Evolutionary conservation across 2,888 invertebrate species (phyloP).

Genomic region (Phortica okadai): DNA sequence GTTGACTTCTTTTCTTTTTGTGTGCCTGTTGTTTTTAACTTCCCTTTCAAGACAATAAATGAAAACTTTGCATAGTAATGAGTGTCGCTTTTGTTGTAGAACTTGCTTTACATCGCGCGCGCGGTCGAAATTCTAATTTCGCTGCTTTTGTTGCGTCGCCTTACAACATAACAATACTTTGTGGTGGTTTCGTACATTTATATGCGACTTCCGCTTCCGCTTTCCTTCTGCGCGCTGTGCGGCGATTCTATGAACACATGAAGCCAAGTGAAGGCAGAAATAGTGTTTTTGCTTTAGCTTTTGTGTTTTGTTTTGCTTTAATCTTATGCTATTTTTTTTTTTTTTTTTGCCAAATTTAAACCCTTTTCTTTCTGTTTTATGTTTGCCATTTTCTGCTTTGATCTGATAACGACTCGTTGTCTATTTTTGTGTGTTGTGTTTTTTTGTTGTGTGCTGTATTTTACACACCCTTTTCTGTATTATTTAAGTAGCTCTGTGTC

Average conservation of each 20-base stretch:
- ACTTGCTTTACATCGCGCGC: neutral
- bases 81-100: slow-evolving; percentile 40
- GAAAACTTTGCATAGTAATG: slow-evolving; percentile 68
- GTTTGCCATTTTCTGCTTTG: neutral
- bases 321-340: neutral
- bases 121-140: neutral
- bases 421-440: neutral
- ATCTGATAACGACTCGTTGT: neutral
- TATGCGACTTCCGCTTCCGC: slow-evolving; percentile 25
- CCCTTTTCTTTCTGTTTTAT: neutral
- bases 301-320: neutral
- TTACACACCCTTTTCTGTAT: neutral
- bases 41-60: slow-evolving; percentile 53
- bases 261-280: neutral
- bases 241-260: neutral
- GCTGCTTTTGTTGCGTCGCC: neutral
- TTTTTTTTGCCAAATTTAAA: neutral
- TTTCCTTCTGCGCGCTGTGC: neutral
- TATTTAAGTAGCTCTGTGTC: neutral
- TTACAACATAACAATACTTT: slow-evolving; percentile 2
- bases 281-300: neutral
- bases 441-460: neutral
- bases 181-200: slow-evolving; percentile 4
- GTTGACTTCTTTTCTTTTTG: slow-evolving; percentile 4
- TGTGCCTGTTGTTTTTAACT: slow-evolving; percentile 42